phyloP scores from a whole-genome alignment of 2,888 invertebrate genomes.

The Diabrotica balteata region DNA sequence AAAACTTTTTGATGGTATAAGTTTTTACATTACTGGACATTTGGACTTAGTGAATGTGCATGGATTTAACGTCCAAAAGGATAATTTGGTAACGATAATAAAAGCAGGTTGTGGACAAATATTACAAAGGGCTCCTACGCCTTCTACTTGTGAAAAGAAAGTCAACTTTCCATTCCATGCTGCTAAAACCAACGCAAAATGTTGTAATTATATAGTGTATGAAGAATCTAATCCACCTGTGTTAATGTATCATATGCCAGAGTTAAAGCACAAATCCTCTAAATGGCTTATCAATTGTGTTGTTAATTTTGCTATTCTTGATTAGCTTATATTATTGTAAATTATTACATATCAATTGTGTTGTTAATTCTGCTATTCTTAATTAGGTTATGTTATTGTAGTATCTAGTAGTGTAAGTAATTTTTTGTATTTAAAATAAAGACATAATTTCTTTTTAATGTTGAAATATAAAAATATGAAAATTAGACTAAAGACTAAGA shows the following conservation, averaged over 20 bases:
- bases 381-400: slow-evolving; percentile 12
- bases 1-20: slow-evolving; percentile 52
- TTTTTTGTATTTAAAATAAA: no score
- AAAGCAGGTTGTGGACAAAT: slow-evolving; percentile 47
- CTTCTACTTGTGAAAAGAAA: slow-evolving; percentile 39
- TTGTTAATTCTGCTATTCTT: slow-evolving; percentile 42
- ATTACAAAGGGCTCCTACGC: slow-evolving; percentile 47
- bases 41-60: slow-evolving; percentile 37
- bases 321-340: slow-evolving; percentile 7
- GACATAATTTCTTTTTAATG: no score
- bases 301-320: slow-evolving; percentile 40
- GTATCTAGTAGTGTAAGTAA: no score
- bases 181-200: slow-evolving; percentile 33
- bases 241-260: slow-evolving; percentile 48
- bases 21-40: slow-evolving; percentile 47
- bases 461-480: no score
- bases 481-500: no score
- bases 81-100: slow-evolving; percentile 45
- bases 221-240: slow-evolving; percentile 44
- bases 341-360: slow-evolving; percentile 43
- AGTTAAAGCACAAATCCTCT: slow-evolving; percentile 49
- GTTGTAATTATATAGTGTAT: slow-evolving; percentile 51
- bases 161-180: slow-evolving; percentile 42
- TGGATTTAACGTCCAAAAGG: slow-evolving; percentile 41
- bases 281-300: slow-evolving; percentile 53